Evolutionary conservation across 2,888 invertebrate species (phyloP).

Genomic region (Acrocera orbiculus): DNA sequence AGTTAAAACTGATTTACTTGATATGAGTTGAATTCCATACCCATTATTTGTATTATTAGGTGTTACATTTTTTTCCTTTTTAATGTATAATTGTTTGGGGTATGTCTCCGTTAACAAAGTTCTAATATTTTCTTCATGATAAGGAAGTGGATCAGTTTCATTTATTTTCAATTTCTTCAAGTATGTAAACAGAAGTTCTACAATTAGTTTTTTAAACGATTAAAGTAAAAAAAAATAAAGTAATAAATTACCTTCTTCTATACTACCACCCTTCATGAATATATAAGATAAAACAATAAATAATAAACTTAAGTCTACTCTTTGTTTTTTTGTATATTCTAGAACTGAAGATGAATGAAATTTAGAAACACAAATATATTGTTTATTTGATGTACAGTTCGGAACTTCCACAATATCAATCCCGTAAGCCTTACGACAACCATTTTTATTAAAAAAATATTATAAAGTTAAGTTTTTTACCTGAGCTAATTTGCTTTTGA

Average conservation of each 20-base stretch:
- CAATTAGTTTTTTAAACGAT: background rate
- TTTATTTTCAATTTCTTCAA: slow-evolving; percentile 16
- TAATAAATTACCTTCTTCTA: slow-evolving; percentile 15
- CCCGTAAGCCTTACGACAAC: slow-evolving; percentile 20
- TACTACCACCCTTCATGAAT: slow-evolving; percentile 17
- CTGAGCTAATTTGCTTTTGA: too few species aligned
- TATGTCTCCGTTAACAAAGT: slow-evolving; percentile 19
- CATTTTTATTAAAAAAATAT: too few species aligned
- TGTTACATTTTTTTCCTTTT: slow-evolving; percentile 15
- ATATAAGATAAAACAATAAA: slow-evolving; percentile 19
- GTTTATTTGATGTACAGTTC: slow-evolving; percentile 13
- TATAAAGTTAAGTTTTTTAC: too few species aligned
- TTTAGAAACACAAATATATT: slow-evolving; percentile 16
- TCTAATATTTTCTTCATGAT: slow-evolving; percentile 16
- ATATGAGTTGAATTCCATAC: slow-evolving; percentile 7
- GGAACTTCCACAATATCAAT: slow-evolving; percentile 15
- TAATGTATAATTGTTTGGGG: slow-evolving; percentile 19
- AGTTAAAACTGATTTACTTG: too few species aligned
- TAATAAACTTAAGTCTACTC: slow-evolving; percentile 15
- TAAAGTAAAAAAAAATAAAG: too few species aligned
- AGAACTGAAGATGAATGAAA: slow-evolving; percentile 11
- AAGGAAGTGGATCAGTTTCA: slow-evolving; percentile 15
- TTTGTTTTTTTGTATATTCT: slow-evolving; percentile 14
- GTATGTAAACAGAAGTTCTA: slow-evolving; percentile 16
- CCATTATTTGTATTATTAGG: slow-evolving; percentile 14